Conservation (phyloP, 2,888 invertebrate species). For the Pristionchus japonicus region DNA sequence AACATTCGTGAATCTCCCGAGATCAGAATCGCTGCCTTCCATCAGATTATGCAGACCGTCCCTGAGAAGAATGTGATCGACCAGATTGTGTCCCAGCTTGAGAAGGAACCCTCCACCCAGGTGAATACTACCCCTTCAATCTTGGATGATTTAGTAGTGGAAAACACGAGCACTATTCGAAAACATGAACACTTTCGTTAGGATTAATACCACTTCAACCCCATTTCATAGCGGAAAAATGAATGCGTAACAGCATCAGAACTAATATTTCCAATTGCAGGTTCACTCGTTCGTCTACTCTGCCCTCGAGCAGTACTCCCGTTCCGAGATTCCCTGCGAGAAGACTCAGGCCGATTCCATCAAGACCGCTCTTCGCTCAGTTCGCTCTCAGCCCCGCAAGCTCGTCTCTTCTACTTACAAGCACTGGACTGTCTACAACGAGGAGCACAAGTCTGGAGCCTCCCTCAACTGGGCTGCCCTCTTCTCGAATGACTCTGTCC, state of each 20-base stretch:
- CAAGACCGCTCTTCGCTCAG: slow-evolving; percentile 47
- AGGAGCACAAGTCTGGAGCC: slow-evolving; percentile 54
- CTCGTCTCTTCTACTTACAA: slow-evolving; percentile 51
- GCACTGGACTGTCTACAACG: slow-evolving; percentile 59
- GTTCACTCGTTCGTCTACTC: slow-evolving; percentile 57
- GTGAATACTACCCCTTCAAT: no score
- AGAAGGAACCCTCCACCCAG: slow-evolving; percentile 52
- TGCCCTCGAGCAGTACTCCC: slow-evolving; percentile 58
- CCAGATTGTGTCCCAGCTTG: slow-evolving; percentile 50
- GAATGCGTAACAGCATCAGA: no score
- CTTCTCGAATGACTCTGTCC: slow-evolving; percentile 61
- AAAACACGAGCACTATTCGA: no score
- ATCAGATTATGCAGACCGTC: slow-evolving; percentile 50
- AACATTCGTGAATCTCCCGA: slow-evolving; percentile 53
- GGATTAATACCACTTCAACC: no score
- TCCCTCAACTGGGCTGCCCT: slow-evolving; percentile 61
- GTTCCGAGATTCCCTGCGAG: slow-evolving; percentile 65
- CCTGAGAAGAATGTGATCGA: slow-evolving; percentile 53
- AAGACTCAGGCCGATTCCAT: slow-evolving; percentile 46
- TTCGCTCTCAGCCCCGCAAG: slow-evolving; percentile 52
- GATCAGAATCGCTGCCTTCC: slow-evolving; percentile 55
- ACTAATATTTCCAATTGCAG: no score
- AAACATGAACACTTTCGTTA: no score
- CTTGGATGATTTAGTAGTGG: no score
- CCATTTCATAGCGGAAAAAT: no score